These are phyloP conservation scores for Vesta saturnalis DNA, from an alignment of 2,888 invertebrate species.

Conservation along the genomic window DNA sequence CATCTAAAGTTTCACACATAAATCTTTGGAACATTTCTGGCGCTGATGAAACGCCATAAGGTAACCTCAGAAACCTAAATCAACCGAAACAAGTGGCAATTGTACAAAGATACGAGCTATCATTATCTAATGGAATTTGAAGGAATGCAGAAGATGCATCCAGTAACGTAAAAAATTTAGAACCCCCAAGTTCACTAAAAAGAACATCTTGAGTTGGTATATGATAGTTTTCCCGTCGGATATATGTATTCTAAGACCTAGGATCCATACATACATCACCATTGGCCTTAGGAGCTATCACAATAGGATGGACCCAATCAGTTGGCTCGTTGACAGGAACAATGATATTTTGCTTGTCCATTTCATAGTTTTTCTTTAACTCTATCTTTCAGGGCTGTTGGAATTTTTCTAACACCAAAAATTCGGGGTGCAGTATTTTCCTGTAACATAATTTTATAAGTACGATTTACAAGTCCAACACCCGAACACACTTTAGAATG, in stretches of 20 bases:
- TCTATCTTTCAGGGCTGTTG: neutral
- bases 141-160: no score
- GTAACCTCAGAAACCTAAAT: no score
- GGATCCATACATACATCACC: neutral
- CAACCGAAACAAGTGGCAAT: no score
- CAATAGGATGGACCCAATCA: no score
- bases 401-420: neutral
- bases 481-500: neutral
- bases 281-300: no score
- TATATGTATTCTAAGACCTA: neutral
- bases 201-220: no score
- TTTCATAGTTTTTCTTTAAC: neutral
- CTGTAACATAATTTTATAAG: neutral
- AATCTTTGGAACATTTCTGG: no score
- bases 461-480: neutral
- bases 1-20: no score
- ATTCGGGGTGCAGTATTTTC: neutral
- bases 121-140: neutral
- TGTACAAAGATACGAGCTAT: neutral
- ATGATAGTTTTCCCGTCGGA: no score
- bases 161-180: neutral
- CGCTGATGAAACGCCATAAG: no score
- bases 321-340: neutral
- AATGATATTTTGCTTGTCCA: neutral
- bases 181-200: neutral